Evolutionary conservation across 1,140 invertebrate species (phyloP), one percentile per base, ranked within the genome.

Genomic region (Bombus huntii): DNA sequence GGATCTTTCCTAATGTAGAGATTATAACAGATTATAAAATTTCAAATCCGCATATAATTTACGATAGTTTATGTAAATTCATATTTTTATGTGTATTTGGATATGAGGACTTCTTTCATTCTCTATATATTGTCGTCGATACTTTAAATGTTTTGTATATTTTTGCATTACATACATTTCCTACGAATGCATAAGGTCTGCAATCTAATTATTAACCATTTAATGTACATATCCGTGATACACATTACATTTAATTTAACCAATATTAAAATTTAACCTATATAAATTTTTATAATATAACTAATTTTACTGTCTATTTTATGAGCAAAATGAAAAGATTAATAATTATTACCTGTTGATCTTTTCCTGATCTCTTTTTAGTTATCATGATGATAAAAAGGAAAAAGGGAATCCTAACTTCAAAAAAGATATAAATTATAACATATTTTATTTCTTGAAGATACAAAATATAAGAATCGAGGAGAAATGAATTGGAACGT

Each of bases 381-480:
- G 2, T 34, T 68, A 6, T 9, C 66, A 12, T 6, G 65, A 53
- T 22, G 47, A 53, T 53, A 53, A 8, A 34, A 9, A 37, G 15
- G 8, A 6, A 68, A 34, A 34, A 37, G 1, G 12, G 8, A 62
- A 62, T 13, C 4, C 59, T 62, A 44, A 39, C 53, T 34, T 81
- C 44, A 25, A 53, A 8, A 47, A 57, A 68, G 8, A n/a, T 68
- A 68, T 42, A 34, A 59, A 70, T n/a, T 59, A 37, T 42, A 59
- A 81, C n/a, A 42, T 31, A 72, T 65, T 82, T 75, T 82, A 42
- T 25, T 13, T 66, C 44, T 44, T 68, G 13, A 34, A 47, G 2
- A 22, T 12, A 5, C 0, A 42, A 62, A 18, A 22, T 5, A n/a
- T 39, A 2, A 42, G 34, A 6, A 59, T 18, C 1, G 10, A 25